Percentiles rank a stretch among this genome's conserved stretches.
These are phyloP conservation scores for Argopecten irradians DNA, from an alignment of 1,140 invertebrate species.

Conservation along the genomic window DNA sequence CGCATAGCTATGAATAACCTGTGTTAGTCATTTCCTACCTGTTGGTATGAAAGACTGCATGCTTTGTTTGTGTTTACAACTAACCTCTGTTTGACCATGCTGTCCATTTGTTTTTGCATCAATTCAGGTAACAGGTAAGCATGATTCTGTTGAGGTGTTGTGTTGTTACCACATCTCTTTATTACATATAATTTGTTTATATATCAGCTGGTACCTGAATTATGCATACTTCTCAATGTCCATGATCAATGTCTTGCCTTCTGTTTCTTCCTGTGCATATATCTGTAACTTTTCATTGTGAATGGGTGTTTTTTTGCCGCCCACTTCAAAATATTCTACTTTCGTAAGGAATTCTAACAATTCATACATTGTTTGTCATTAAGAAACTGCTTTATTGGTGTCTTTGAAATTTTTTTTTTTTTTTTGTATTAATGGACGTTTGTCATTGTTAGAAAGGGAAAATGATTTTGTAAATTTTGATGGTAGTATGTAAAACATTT, in stretches of 20 bases:
- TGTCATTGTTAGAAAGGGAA: too few relatives aligned
- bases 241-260: neutral
- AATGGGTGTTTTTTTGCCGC: too few relatives aligned
- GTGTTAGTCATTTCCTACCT: neutral
- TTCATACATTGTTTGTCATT: too few relatives aligned
- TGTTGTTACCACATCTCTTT: neutral
- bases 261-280: too few relatives aligned
- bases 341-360: too few relatives aligned
- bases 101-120: neutral
- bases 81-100: neutral
- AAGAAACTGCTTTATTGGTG: too few relatives aligned
- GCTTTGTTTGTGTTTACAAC: neutral
- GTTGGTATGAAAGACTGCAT: neutral
- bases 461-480: too few relatives aligned
- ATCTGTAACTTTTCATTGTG: too few relatives aligned
- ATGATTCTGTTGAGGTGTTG: neutral
- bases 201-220: neutral
- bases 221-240: neutral
- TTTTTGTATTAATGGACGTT: too few relatives aligned
- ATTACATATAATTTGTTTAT: neutral
- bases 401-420: too few relatives aligned
- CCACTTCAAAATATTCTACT: too few relatives aligned
- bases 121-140: constrained; percentile 21
- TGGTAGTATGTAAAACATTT: too few relatives aligned
- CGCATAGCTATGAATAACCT: neutral